Evolutionary conservation across 2,888 invertebrate species (phyloP), one percentile per base, ranked within the genome.

Genomic region (Erannis defoliaria): DNA sequence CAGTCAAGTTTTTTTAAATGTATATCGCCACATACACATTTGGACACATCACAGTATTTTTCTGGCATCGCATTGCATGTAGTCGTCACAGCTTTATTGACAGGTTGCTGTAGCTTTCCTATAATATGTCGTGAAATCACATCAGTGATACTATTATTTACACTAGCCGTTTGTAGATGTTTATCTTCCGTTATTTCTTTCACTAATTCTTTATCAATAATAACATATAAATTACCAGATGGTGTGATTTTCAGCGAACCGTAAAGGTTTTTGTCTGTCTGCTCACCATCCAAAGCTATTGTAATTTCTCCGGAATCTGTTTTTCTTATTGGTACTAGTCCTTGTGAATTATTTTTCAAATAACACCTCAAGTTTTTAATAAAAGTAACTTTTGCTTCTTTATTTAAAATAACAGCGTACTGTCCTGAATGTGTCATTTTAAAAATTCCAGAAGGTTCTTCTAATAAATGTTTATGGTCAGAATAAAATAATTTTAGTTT

Each of bases 141-240:
- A 16, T 63, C 54, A n/a, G 19, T 16, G 4, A 49, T 14, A 43
- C 12, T 55, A n/a, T 21, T n/a, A 12, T 38, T 23, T 21, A 3
- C 16, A 35, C 2, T 21, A 5, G 18, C n/a, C n/a, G 23, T 43
- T 38, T 23, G 48, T 3, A 23, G 1, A 19, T 33, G 5, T 38
- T 58, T 37, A 4, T 59, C 56, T 53, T 73, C 70, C 8, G 61
- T 60, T 33, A 74, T 65, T 6, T 50, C 55, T 65, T 75, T 70
- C 2, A 76, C 55, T 18, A 68, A 35, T 31, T 70, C 67, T 57
- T 84, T 75, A 57, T 85, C 76, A 18, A 85, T 68, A 14, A 76
- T 61, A 14, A 86, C 66, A 56, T 77, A 84, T 66, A 89, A 77
- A 65, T 82, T 85, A 18, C 86, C 86, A 0, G 88, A 86, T 9